Evolutionary conservation across 2,888 invertebrate genomes (phyloP).

Genomic region (Falcaria lacertinaria): DNA sequence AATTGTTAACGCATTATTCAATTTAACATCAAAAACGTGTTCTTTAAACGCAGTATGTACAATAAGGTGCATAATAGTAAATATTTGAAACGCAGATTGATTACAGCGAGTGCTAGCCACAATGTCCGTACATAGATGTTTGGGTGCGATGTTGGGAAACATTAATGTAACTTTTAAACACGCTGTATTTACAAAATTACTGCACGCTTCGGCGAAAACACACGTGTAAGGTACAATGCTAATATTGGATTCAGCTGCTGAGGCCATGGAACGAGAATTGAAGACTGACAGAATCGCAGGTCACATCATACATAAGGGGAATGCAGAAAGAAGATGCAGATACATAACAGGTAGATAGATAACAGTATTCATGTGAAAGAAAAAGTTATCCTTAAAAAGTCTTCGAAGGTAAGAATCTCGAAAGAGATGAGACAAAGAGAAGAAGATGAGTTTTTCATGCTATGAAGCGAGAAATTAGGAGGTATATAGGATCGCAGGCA

Average conservation of each 20-base stretch:
- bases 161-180: conserved; percentile 10
- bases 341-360: no score
- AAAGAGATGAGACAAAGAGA: no score
- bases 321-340: no score
- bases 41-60: not conserved
- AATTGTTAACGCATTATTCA: not conserved
- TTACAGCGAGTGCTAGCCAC: conserved; percentile 12
- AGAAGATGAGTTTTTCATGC: no score
- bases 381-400: no score
- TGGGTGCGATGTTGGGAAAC: conserved; percentile 10
- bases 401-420: no score
- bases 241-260: not conserved
- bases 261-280: no score
- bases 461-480: no score
- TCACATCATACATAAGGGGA: no score
- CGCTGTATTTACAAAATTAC: conserved; percentile 5
- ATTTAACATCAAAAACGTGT: not conserved
- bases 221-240: not conserved
- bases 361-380: no score
- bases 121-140: conserved; percentile 1
- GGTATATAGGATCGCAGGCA: no score
- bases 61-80: conserved; percentile 8
- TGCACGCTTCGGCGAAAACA: conserved; percentile 1
- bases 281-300: no score
- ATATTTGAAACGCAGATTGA: conserved; percentile 22